A percentile compares a stretch with the other conserved stretches of the same genome.
phyloP scores from a whole-genome alignment of 2,113 vertebrate genomes.

The Salvelinus namaycush region DNA sequence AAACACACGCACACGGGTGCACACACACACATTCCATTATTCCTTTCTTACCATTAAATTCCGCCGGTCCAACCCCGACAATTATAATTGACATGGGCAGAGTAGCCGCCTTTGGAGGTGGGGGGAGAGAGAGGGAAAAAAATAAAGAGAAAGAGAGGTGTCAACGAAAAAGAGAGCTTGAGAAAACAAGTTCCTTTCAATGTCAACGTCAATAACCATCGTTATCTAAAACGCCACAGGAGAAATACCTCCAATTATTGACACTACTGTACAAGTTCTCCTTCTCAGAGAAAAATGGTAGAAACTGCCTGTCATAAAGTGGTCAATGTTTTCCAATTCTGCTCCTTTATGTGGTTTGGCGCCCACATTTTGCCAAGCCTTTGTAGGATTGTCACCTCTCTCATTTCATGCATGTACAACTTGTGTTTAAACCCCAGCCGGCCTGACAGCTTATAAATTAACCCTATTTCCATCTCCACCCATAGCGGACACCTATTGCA shows the following conservation, averaged over 20 bases:
- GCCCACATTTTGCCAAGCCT: slow-evolving; percentile 18
- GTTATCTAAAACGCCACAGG: slow-evolving; percentile 48
- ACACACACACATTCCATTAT: slow-evolving; percentile 5
- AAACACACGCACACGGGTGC: too few species aligned
- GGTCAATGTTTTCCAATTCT: slow-evolving; percentile 13
- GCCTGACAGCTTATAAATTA: slow-evolving; percentile 50
- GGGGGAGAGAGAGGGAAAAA: slow-evolving; percentile 35
- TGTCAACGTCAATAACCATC: background rate
- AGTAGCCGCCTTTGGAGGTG: slow-evolving; percentile 82
- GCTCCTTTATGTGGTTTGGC: slow-evolving; percentile 6
- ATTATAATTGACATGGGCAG: slow-evolving; percentile 98
- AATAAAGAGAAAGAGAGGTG: background rate
- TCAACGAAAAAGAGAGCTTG: background rate
- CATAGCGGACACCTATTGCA: slow-evolving; percentile 18
- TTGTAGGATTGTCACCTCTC: slow-evolving; percentile 29
- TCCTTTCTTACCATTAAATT: slow-evolving; percentile 88
- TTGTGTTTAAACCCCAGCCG: slow-evolving; percentile 45
- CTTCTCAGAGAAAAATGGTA: too few species aligned
- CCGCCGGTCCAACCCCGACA: slow-evolving; percentile 94
- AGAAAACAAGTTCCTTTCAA: background rate
- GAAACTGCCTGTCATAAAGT: background rate
- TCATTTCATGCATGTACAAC: slow-evolving; percentile 58
- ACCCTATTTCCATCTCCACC: slow-evolving; percentile 44
- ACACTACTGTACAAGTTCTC: background rate
- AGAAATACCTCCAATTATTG: background rate